These are phyloP conservation scores for Chloropsis cyanopogon DNA, from an alignment of 2,113 vertebrate genomes.

Conservation along the genomic window DNA sequence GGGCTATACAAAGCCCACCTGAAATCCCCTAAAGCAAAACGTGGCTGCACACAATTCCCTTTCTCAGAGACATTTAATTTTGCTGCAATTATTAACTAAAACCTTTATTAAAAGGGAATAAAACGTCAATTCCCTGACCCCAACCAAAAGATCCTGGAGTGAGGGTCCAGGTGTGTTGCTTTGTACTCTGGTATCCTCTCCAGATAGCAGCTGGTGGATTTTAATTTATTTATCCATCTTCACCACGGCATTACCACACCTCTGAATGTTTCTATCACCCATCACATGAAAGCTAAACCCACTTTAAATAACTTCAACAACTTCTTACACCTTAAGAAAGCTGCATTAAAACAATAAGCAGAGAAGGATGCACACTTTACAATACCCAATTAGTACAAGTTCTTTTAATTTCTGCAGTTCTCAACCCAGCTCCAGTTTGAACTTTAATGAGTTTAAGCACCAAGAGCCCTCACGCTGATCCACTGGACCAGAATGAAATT, in stretches of 20 bases:
- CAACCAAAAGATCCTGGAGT: neutral
- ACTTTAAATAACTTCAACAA: neutral
- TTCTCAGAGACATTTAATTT: neutral
- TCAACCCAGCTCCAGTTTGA: neutral
- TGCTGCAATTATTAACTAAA: neutral
- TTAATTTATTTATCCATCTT: neutral
- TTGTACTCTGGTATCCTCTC: too few species aligned
- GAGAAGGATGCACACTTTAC: neutral
- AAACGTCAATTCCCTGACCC: neutral
- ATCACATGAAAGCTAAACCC: neutral
- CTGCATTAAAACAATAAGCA: neutral
- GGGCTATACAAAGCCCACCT: neutral
- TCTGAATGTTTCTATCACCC: neutral
- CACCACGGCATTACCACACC: fast-evolving
- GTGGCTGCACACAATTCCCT: neutral
- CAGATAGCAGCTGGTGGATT: neutral
- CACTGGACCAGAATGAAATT: neutral
- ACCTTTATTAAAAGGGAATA: neutral
- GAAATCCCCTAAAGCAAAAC: fast-evolving
- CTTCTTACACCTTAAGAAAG: neutral
- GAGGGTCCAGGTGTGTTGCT: neutral
- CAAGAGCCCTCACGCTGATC: neutral
- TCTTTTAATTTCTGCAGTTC: neutral
- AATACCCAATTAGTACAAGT: neutral
- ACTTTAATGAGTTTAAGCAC: neutral